Evolutionary conservation across 2,113 vertebrate genomes (phyloP).

Genomic region (Malurus melanocephalus): DNA sequence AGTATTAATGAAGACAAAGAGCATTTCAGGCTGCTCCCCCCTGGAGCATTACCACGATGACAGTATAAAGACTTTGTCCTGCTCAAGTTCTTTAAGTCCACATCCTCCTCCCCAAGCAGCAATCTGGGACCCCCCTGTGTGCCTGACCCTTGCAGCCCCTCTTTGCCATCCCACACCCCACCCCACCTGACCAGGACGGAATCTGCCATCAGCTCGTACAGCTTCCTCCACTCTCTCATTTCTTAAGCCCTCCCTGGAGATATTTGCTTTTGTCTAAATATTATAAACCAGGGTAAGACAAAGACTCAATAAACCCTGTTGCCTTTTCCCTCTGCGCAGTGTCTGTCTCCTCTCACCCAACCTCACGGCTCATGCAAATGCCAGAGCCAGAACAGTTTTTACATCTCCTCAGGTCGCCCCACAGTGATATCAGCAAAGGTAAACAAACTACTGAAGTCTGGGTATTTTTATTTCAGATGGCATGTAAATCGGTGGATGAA

Average conservation of each 20-base stretch:
- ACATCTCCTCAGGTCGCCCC: background rate
- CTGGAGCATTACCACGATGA: background rate
- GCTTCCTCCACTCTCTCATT: background rate
- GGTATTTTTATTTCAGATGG: conserved; percentile 41
- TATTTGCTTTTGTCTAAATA: conserved; percentile 38
- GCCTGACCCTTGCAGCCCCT: background rate
- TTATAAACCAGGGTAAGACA: background rate
- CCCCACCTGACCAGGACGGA: background rate
- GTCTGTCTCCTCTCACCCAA: conserved; percentile 44
- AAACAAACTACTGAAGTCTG: conserved; percentile 49
- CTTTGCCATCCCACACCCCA: background rate
- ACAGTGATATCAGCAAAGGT: conserved; percentile 31
- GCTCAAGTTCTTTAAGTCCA: background rate
- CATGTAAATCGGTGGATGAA: conserved; percentile 40
- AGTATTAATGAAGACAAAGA: conserved; percentile 40
- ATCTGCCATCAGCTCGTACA: background rate
- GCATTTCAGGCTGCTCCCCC: background rate
- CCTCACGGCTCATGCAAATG: background rate
- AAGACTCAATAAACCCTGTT: conserved; percentile 38
- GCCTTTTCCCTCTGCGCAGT: background rate
- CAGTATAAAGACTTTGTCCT: background rate
- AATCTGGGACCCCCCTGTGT: background rate
- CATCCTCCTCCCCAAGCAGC: background rate
- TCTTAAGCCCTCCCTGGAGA: conserved; percentile 27
- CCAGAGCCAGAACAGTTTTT: conserved; percentile 34